phyloP scores from a whole-genome alignment of 2,888 invertebrate genomes.

The Physocephala rufipes region DNA sequence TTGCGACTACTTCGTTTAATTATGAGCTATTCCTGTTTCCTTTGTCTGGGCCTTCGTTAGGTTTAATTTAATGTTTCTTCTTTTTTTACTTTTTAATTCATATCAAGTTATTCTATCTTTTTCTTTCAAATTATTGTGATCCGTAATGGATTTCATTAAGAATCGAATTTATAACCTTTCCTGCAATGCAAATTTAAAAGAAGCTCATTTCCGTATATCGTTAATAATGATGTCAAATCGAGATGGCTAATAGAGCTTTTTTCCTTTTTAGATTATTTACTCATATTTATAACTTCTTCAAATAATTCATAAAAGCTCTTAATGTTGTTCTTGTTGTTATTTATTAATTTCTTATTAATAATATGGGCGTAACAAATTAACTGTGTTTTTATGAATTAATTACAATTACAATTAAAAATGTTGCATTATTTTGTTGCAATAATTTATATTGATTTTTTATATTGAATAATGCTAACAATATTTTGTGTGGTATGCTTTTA shows the following conservation, averaged over 20 bases:
- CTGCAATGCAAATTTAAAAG: not conserved
- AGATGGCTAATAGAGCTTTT: not conserved
- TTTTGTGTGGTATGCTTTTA: not conserved
- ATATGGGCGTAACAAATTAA: not conserved
- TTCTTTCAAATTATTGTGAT: not conserved
- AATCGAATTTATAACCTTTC: not conserved
- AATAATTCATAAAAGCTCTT: no score
- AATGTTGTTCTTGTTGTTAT: no score
- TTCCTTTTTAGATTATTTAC: not conserved
- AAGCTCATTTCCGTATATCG: not conserved
- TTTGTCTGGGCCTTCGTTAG: slow-evolving; percentile 19
- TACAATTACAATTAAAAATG: slow-evolving; percentile 11
- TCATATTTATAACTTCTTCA: not conserved
- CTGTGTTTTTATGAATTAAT: not conserved
- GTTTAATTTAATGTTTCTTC: not conserved
- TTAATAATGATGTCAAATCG: no score
- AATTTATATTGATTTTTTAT: not conserved
- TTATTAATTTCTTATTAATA: no score
- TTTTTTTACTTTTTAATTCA: not conserved
- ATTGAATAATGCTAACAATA: slow-evolving; percentile 11
- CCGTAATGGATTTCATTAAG: not conserved
- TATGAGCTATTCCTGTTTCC: slow-evolving; percentile 30
- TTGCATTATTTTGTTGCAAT: not conserved
- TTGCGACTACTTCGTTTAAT: slow-evolving; percentile 3
- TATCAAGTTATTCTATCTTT: slow-evolving; percentile 1